phyloP scores from a whole-genome alignment of 2,888 invertebrate genomes.

The Meloe dianella region DNA sequence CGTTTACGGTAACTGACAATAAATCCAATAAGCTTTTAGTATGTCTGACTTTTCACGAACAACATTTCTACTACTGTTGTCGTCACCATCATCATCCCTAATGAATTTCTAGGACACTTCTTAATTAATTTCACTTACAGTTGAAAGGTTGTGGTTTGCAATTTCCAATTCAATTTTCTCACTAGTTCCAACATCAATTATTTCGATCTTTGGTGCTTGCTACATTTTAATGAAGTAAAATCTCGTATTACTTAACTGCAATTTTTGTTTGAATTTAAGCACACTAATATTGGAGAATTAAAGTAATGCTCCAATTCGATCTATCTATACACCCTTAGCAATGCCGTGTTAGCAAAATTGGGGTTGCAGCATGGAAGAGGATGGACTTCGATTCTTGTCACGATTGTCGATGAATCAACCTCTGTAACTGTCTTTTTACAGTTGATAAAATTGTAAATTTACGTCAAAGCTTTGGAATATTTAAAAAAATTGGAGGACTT shows the following conservation, averaged over 20 bases:
- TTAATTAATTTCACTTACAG: background rate
- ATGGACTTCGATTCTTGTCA: background rate
- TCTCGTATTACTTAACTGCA: too few species aligned
- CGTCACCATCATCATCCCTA: background rate
- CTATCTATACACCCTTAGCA: too few species aligned
- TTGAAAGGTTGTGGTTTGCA: background rate
- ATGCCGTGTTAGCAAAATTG: background rate
- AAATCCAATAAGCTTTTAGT: background rate
- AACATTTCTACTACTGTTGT: too few species aligned
- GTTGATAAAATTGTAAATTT: too few species aligned
- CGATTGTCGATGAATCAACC: background rate
- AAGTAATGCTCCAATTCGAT: too few species aligned
- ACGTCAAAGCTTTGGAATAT: too few species aligned
- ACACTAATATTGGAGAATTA: too few species aligned
- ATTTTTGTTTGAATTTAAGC: too few species aligned
- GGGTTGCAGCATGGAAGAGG: background rate
- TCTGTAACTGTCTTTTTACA: too few species aligned
- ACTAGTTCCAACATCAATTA: background rate
- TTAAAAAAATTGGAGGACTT: too few species aligned
- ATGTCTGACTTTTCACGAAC: background rate
- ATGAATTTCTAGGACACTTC: background rate
- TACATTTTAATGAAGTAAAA: too few species aligned
- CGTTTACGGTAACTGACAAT: background rate
- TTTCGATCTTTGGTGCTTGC: too few species aligned
- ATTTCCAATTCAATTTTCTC: background rate